Base-by-base conservation (phyloP, 2,797 vertebrate genomes). In the Momotus momota region DNA sequence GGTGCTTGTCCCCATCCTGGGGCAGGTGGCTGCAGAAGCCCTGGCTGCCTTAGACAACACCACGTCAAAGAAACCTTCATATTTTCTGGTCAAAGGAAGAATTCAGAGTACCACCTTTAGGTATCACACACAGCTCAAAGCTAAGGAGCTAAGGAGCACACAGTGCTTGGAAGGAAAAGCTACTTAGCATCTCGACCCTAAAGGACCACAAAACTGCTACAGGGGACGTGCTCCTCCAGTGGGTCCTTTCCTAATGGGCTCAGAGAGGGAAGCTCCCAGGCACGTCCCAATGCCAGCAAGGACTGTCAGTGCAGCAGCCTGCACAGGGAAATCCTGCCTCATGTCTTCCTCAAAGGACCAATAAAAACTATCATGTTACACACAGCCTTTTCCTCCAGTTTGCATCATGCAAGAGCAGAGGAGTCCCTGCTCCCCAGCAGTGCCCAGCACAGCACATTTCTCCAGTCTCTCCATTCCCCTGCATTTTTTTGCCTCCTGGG, bases 361-460 rank as follows among this genome's bases (percentile, higher is more conserved):
- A 31, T 79, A 64, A 26, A 31, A 71, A 8, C 22, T 1, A 31
- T 60, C 64, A 9, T 1, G 0, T 69, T 58, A 31, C 82, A 40
- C 2, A 0, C 15, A 57, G 51, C 8, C 22, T n/a, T 57, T 57
- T 8, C 41, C n/a, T 57, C 26, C 14, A 0, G 46, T 33, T 43
- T 1, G 2, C 20, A 31, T 1, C 0, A 1, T 13, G 17, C 35
- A 48, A 19, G 27, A 64, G 51, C 41, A 54, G 61, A 80, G 55
- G 21, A 49, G 72, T 6, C 7, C 41, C 45, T 0, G 0, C 7
- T 26, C 23, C 8, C 26, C 46, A 33, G 35, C 70, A 75, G 57
- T 7, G 52, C 48, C 52, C 78, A 60, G 41, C 22, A 15, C 0
- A 0, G 51, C 43, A 20, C n/a, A 1, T 9, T 52, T 16, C 64